Conservation (phyloP, 2,888 invertebrate genomes). For the Stenichneumon culpator region DNA sequence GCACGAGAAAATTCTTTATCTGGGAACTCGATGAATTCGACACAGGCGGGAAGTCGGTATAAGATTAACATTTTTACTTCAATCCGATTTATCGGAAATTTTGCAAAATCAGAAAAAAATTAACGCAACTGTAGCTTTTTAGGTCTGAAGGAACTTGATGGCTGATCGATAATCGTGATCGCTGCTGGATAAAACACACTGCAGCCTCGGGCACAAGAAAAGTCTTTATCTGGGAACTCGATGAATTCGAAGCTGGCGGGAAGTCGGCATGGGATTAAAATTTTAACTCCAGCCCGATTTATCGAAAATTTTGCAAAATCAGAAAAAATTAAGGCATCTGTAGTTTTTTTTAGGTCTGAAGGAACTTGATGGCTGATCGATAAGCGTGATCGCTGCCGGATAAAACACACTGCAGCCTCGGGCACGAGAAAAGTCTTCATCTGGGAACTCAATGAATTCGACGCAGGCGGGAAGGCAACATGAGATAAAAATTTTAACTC, state of each 20-base stretch:
- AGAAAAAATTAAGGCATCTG: too few species aligned
- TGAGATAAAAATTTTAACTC: background rate
- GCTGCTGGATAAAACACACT: background rate
- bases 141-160: background rate
- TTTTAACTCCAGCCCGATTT: too few species aligned
- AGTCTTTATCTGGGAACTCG: too few species aligned
- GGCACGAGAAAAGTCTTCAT: background rate
- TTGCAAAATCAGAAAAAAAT: too few species aligned
- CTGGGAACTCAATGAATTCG: background rate
- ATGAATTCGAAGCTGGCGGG: too few species aligned
- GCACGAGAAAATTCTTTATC: background rate
- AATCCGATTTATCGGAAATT: background rate
- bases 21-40: background rate
- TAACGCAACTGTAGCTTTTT: background rate
- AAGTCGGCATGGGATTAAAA: too few species aligned
- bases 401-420: background rate
- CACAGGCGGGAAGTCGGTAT: background rate
- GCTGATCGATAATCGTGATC: conserved; percentile 7
- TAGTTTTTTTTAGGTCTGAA: conserved; percentile 11
- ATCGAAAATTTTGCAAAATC: too few species aligned
- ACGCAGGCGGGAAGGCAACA: background rate
- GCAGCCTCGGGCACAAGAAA: too few species aligned
- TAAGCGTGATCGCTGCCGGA: background rate
- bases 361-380: conserved; percentile 8
- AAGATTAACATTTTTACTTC: background rate